Base-by-base conservation (phyloP, 2,113 vertebrate species). In the Ailuropoda melanoleuca region DNA sequence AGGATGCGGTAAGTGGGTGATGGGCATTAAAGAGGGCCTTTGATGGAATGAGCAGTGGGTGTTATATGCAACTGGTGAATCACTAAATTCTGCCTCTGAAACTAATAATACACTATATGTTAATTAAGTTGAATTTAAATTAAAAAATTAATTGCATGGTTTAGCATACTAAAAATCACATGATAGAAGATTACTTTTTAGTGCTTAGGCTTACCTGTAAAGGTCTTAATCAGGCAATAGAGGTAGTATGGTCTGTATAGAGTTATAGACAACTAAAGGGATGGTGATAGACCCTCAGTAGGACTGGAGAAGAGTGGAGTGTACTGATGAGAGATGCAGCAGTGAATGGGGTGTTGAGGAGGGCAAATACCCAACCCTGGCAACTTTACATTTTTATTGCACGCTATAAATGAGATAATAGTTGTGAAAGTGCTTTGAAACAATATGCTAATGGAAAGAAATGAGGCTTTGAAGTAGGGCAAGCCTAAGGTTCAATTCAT, bases 381-480 rank as follows among this genome's bases (percentile, higher is more conserved):
- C 26, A 92, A 56, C 26, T 58, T 58, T 37, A 31, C 34, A 62
- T 50, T 55, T 90, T 88, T 53, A 8, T 1, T 93, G 17, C 66
- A 39, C 24, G 3, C 37, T 80, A 53, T n/a, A 62, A 85, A 56
- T 77, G 46, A 86, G 48, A 50, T 43, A 70, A 58, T 50, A 93
- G 50, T 53, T 94, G 80, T 75, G 37, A 92, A 68, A 92, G 9
- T 95, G 15, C 19, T 93, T 96, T 58, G 29, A 46, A 77, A 90
- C 93, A 81, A 82, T 53, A 15, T 88, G 39, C 66, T 64, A 60
- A 70, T 75, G 23, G 53, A 95, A 93, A 93, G 23, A 74, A n/a
- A 13, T 23, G 8, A 68, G 58, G 23, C 23, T 85, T 92, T 89
- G 77, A 95, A 58, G 9, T 89, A 92, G 37, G 72, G 9, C 55